Base-by-base conservation (phyloP, 2,797 vertebrate genomes). In the Scolopax rusticola region DNA sequence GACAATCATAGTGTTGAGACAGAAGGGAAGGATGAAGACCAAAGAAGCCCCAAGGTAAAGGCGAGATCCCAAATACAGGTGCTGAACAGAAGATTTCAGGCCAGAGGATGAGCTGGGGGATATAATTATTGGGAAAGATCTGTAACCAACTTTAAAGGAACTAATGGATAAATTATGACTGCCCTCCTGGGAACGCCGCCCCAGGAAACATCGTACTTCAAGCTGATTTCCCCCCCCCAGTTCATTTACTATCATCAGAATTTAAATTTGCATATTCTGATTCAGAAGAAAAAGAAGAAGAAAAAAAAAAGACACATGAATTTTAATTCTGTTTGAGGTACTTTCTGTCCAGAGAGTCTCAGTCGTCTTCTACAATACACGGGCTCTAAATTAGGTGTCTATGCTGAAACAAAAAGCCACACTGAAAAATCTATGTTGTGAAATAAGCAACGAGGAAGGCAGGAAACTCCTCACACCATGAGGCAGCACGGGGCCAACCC, bases 111-210 rank as follows among this genome's bases (percentile, higher is more conserved):
- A 90, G 84, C 54, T 50, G 73, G 78, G 74, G n/a, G n/a, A n/a
- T n/a, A n/a, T n/a, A n/a, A n/a, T n/a, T n/a, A n/a, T n/a, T n/a
- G n/a, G n/a, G n/a, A n/a, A n/a, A n/a, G n/a, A n/a, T n/a, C n/a
- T n/a, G n/a, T n/a, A n/a, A n/a, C n/a, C 2, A 74, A 2, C 19
- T 87, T 76, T 56, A 56, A 79, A 89, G 82, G 30, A 83, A 93
- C 54, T 3, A 33, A 36, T 0, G 0, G 86, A 53, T 80, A 87
- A 91, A 92, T 64, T 7, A 50, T 0, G 0, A 57, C 8, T 69
- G 84, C 4, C 59, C n/a, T 69, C 59, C 10, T 0, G 2, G 65
- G 73, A 91, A 53, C 1, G 16, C 17, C 1, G 23, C 61, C 74
- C 54, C 67, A 32, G 60, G 56, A 83, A 84, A 48, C 17, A 0